These are phyloP conservation scores for Conops quadrifasciatus DNA, from an alignment of 2,888 invertebrate species.

Conservation along the genomic window DNA sequence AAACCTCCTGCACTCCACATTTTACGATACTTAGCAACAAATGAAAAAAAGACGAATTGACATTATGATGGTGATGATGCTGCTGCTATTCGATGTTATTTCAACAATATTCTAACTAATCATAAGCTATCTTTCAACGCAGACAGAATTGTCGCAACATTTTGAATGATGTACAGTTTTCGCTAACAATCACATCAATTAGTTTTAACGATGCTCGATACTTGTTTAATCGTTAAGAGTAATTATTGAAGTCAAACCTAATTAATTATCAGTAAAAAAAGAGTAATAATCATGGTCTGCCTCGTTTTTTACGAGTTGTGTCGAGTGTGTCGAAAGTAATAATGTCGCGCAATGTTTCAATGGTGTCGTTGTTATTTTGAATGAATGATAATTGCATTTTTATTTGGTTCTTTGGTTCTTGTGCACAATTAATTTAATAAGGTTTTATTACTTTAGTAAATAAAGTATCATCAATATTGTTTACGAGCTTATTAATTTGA, in stretches of 20 bases:
- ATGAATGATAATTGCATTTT: background rate
- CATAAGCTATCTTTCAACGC: too few species aligned
- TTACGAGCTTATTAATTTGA: too few species aligned
- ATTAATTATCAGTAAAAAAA: too few species aligned
- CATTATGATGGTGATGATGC: background rate
- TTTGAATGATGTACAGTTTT: constrained; percentile 1
- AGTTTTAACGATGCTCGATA: constrained; percentile 25
- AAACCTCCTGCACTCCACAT: background rate
- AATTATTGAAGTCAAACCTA: background rate
- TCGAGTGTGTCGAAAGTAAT: too few species aligned
- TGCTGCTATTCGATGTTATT: too few species aligned
- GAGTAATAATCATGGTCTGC: background rate
- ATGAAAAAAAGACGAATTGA: too few species aligned
- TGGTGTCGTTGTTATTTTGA: background rate
- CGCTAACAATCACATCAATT: constrained; percentile 29
- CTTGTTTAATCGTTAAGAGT: constrained; percentile 11
- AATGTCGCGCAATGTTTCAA: background rate
- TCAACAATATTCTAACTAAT: too few species aligned
- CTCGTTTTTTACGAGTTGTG: background rate
- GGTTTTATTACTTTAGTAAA: too few species aligned
- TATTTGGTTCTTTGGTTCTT: too few species aligned
- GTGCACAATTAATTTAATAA: too few species aligned
- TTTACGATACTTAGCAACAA: background rate
- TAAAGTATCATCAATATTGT: too few species aligned
- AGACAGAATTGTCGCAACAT: too few species aligned